Evolutionary conservation across 1,140 invertebrate genomes (phyloP), one percentile per base, ranked within the genome.

Genomic region (Agrypnia vestita): DNA sequence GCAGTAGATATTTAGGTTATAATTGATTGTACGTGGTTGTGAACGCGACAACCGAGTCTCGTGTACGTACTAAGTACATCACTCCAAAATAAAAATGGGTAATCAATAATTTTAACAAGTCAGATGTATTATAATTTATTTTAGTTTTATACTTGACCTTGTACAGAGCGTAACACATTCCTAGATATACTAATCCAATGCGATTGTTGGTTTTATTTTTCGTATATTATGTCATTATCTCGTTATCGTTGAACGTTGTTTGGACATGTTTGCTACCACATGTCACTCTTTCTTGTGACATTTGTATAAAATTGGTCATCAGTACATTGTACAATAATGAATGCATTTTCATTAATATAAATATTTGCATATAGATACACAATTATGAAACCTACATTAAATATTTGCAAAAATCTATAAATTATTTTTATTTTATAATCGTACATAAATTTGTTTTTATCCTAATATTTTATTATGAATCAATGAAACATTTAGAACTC

Each of bases 341-440:
- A 89, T 83, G 80, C 88, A 88, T 90, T 88, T 90, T 89, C 88
- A 90, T 89, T 90, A 89, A 89, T 90, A 89, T 89, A 88, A 89
- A 90, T 89, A 89, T 89, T 89, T 83, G 83, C 83, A 83, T 84
- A 84, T 89, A 89, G 89, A 90, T 89, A 87, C 89, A 89, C 89
- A 87, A 90, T 90, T 90, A 90, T 89, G 85, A 89, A 89, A 89
- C 76, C 79, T 81, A 83, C 81, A 89, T 89, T 89, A 90, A 89
- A 90, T 90, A 90, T 90, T 90, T 90, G 88, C 89, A 90, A 90
- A 90, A 89, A 88, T 89, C 89, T 87, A 85, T 71, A 73, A 78
- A 82, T 44, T 59, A 75, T 75, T 56, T 61, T 75, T 46, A 46
- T 75, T 75, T 62, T 12, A 19, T 59, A 13, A 35, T 35, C 6